These are phyloP conservation scores for Hyperoodon ampullatus DNA, from an alignment of 2,113 vertebrate species.

Conservation along the genomic window DNA sequence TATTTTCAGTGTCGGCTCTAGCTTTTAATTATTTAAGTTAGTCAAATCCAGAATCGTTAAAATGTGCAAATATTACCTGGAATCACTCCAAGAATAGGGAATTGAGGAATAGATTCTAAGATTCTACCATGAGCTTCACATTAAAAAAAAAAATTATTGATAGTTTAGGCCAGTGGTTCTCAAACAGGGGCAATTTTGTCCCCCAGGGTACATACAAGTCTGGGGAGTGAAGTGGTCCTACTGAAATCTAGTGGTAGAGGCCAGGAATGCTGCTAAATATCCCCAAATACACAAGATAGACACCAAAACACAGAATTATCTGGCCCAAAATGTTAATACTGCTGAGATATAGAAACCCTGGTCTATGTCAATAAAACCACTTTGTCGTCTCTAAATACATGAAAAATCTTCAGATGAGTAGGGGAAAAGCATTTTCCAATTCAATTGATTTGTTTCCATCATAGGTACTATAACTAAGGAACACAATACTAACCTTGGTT, in stretches of 20 bases:
- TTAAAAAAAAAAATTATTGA: neutral
- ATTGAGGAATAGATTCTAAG: neutral
- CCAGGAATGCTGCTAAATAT: neutral
- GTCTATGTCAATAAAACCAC: neutral
- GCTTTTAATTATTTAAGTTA: constrained; percentile 65
- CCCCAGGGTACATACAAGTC: fast-evolving
- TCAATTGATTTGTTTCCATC: neutral
- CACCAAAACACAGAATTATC: neutral
- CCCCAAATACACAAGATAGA: neutral
- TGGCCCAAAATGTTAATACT: neutral
- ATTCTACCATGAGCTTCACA: neutral
- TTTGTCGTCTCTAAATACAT: neutral
- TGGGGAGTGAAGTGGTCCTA: fast-evolving
- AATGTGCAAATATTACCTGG: constrained; percentile 68
- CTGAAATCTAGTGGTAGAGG: neutral
- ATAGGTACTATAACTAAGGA: neutral
- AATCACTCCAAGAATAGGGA: constrained; percentile 46
- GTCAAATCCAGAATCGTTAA: constrained; percentile 47
- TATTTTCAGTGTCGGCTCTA: constrained; percentile 55
- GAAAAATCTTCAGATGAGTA: neutral
- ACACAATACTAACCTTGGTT: neutral
- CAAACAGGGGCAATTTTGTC: neutral
- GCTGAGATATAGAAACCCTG: neutral
- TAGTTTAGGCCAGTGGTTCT: neutral
- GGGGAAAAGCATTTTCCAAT: neutral